A percentile compares a stretch with the other conserved stretches of the same genome.
phyloP scores from a whole-genome alignment of 2,797 vertebrate genomes.

The Hydrophis major region DNA sequence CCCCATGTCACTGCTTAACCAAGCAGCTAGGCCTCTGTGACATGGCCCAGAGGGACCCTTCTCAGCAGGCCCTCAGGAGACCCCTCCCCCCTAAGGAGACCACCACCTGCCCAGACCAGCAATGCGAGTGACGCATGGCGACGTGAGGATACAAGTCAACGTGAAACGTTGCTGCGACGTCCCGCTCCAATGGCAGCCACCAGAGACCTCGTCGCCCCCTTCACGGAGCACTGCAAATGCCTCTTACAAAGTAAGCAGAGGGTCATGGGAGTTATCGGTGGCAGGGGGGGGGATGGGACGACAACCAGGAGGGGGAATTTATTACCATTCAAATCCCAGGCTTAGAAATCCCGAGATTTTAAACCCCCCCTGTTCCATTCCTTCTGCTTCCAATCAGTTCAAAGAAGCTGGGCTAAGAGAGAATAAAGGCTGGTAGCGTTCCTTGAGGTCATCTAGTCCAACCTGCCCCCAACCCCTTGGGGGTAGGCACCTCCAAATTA shows the following conservation, averaged over 20 bases:
- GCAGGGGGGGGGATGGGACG: no score
- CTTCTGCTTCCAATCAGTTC: neutral
- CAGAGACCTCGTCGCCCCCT: neutral
- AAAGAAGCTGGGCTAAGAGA: neutral
- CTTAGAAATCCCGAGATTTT: neutral
- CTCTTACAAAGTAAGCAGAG: neutral
- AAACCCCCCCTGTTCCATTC: no score
- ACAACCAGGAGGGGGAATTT: neutral
- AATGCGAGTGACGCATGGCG: slow-evolving; percentile 1
- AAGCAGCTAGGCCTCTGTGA: neutral
- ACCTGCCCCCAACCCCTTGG: neutral
- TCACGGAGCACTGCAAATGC: no score
- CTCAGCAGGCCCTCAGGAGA: neutral
- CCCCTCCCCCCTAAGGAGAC: neutral
- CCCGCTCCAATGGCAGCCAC: neutral
- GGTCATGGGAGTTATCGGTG: no score
- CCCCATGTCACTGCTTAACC: neutral
- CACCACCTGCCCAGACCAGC: neutral
- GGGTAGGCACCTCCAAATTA: neutral
- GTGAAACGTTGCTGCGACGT: neutral
- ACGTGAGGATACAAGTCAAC: neutral
- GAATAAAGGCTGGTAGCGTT: accelerated
- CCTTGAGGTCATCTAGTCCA: neutral
- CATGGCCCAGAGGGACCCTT: neutral
- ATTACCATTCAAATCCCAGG: no score